Percentiles rank a stretch among this genome's conserved stretches.
These are phyloP conservation scores for Drosophila fulvimacula DNA, from an alignment of 2,888 invertebrate species.

Conservation along the genomic window DNA sequence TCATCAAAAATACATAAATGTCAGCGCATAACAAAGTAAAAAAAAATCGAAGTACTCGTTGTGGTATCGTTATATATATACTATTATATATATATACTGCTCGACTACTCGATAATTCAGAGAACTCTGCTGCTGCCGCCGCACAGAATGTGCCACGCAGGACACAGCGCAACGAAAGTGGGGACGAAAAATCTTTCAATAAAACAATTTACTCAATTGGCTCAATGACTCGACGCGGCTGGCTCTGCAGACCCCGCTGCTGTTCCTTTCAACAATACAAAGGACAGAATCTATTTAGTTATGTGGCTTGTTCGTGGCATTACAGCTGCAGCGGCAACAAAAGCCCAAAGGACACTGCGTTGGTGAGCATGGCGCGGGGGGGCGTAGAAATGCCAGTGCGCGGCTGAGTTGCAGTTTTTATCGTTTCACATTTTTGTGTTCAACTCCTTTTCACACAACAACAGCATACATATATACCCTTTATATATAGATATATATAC, in stretches of 20 bases:
- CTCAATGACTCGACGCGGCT: slow-evolving; percentile 78
- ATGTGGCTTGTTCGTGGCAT: slow-evolving; percentile 69
- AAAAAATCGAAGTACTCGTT: slow-evolving; percentile 9
- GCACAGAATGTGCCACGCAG: not conserved
- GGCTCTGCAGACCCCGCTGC: slow-evolving; percentile 34
- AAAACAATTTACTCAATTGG: slow-evolving; percentile 82
- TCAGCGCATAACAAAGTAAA: slow-evolving; percentile 42
- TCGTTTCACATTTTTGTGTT: slow-evolving; percentile 55
- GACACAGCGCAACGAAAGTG: slow-evolving; percentile 27
- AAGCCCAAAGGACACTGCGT: slow-evolving; percentile 27
- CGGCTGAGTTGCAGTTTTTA: slow-evolving; percentile 55
- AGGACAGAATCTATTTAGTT: slow-evolving; percentile 70
- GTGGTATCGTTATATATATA: slow-evolving; percentile 14
- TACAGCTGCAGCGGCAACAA: slow-evolving; percentile 32
- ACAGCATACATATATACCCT: slow-evolving; percentile 10
- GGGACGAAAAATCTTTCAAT: slow-evolving; percentile 76
- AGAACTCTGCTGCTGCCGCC: not conserved
- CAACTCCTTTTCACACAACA: slow-evolving; percentile 15
- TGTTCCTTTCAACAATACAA: slow-evolving; percentile 38
- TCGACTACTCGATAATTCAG: slow-evolving; percentile 36
- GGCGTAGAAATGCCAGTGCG: not conserved
- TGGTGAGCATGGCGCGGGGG: not conserved
- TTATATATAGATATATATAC: not conserved
- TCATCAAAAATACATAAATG: slow-evolving; percentile 75
- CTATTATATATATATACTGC: slow-evolving; percentile 1